A percentile compares a stretch with the other conserved stretches of the same genome.
Evolutionary conservation across 2,888 invertebrate species (phyloP).

Genomic region (Caenorhabditis sinica): DNA sequence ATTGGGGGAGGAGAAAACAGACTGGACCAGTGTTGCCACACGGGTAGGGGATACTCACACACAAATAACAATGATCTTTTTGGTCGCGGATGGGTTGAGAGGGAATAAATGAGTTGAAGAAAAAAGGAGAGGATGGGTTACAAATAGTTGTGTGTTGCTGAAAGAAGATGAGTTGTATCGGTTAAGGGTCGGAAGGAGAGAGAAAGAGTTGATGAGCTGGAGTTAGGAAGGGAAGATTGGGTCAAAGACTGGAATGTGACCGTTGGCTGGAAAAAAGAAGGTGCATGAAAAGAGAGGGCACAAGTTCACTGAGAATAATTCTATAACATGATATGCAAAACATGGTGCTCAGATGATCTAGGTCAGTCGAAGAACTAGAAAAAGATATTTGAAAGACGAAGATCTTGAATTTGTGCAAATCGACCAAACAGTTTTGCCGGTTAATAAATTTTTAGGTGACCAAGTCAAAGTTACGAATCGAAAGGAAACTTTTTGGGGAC

Average conservation of each 20-base stretch:
- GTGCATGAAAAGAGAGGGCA: neutral
- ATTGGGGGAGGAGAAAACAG: conserved; percentile 40
- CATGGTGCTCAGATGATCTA: no score
- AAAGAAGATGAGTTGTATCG: neutral
- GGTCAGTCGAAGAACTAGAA: no score
- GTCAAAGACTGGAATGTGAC: neutral
- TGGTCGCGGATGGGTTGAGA: neutral
- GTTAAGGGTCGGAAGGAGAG: neutral
- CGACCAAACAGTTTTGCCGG: no score
- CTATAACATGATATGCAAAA: neutral
- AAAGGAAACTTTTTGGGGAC: no score
- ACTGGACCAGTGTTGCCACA: neutral
- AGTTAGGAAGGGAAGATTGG: neutral
- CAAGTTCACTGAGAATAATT: neutral
- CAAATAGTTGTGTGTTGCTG: neutral
- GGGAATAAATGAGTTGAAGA: neutral
- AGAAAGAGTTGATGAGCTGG: neutral
- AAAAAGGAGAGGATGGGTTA: conserved; percentile 1
- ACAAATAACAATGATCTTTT: conserved; percentile 53
- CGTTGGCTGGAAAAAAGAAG: neutral
- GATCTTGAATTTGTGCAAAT: no score
- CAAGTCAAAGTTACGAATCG: no score
- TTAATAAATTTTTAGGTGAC: no score
- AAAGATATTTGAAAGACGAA: no score
- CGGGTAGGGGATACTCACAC: conserved; percentile 8